Evolutionary conservation across 2,888 invertebrate genomes (phyloP).

Genomic region (Drosophila macrospina): DNA sequence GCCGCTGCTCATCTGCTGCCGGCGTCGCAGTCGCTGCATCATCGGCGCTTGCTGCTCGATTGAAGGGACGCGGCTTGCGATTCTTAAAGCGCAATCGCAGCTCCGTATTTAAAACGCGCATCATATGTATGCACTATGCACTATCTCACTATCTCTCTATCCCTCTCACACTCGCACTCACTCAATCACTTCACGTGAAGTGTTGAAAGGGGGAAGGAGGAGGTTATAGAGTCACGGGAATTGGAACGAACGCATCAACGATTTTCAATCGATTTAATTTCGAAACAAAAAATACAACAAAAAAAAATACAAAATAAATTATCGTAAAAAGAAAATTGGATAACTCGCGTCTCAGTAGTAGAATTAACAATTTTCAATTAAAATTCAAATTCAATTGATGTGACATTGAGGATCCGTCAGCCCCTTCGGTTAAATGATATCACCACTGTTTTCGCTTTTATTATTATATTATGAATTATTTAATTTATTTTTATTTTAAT

Average conservation of each 20-base stretch:
- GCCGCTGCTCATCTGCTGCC: conserved; percentile 25
- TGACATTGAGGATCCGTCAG: conserved; percentile 50
- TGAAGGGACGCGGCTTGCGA: conserved; percentile 77
- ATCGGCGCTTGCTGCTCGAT: conserved; percentile 76
- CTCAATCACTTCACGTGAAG: conserved; percentile 9
- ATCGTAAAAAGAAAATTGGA: not conserved
- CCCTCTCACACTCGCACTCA: not conserved
- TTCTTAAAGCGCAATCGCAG: conserved; percentile 76
- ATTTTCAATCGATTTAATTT: conserved; percentile 36
- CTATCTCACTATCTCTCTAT: conserved; percentile 2
- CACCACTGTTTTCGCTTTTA: conserved; percentile 11
- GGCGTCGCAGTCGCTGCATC: conserved; percentile 55
- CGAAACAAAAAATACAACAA: not conserved
- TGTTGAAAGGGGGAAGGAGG: not conserved
- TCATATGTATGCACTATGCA: conserved; percentile 35
- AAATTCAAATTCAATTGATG: conserved; percentile 29
- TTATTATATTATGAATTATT: too few relatives aligned
- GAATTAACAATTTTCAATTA: not conserved
- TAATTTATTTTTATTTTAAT: not conserved
- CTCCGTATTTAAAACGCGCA: conserved; percentile 78
- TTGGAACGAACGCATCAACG: conserved; percentile 59
- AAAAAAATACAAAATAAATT: conserved; percentile 7
- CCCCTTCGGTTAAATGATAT: conserved; percentile 42
- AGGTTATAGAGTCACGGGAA: conserved; percentile 37
- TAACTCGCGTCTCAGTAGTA: not conserved